Evolutionary conservation across 1,140 invertebrate species (phyloP).

Genomic region (Trichonephila clavipes): DNA sequence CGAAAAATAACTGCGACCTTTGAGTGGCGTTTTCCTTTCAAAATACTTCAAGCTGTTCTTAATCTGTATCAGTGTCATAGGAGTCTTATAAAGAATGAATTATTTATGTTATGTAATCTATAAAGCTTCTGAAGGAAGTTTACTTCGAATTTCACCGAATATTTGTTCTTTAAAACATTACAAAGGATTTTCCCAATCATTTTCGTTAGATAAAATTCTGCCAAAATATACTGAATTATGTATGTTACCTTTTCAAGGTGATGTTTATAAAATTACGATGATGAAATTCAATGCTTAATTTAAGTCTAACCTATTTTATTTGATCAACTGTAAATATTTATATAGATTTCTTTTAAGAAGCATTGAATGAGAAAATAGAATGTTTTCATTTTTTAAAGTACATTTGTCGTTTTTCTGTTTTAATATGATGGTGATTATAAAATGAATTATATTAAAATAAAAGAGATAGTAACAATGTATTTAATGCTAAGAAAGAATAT

Average conservation of each 20-base stretch:
- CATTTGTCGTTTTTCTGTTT: too few species aligned
- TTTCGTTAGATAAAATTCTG: neutral
- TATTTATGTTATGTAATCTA: neutral
- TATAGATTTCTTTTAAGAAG: too few species aligned
- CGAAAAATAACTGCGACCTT: conserved; percentile 3
- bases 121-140: neutral
- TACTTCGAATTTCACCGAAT: neutral
- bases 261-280: too few species aligned
- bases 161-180: conserved; percentile 2
- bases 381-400: too few species aligned
- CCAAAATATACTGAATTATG: neutral
- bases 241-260: neutral
- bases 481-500: too few species aligned
- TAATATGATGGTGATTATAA: too few species aligned
- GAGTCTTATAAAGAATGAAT: conserved; percentile 4
- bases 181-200: conserved; percentile 2
- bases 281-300: too few species aligned
- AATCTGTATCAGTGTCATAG: conserved; percentile 24
- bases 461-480: too few species aligned
- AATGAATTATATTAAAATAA: too few species aligned
- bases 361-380: too few species aligned
- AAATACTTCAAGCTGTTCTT: neutral
- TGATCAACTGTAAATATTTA: too few species aligned
- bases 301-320: too few species aligned
- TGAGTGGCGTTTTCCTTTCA: neutral